Conservation (phyloP, 2,797 vertebrate species). For the Sebastolobus alascanus region DNA sequence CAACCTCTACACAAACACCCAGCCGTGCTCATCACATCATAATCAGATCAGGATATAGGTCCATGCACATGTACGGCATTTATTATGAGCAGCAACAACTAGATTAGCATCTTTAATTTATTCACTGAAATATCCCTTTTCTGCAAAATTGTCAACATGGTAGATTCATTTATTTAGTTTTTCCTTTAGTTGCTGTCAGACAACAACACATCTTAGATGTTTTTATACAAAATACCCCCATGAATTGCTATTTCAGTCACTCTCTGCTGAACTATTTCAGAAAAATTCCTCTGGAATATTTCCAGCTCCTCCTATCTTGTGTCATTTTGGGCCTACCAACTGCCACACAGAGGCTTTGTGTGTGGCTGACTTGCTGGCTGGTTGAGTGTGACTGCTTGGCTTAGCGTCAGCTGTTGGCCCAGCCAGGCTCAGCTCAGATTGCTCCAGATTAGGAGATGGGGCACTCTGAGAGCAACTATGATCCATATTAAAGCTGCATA, state of each 20-base stretch:
- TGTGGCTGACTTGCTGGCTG: constrained; percentile 68
- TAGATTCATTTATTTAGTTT: not conserved
- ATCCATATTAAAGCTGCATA: constrained; percentile 97
- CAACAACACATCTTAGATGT: not conserved
- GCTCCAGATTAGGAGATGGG: constrained; percentile 92
- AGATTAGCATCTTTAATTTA: not conserved
- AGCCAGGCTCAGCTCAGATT: constrained; percentile 90
- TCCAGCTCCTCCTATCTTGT: not conserved
- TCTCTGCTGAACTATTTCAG: constrained; percentile 15
- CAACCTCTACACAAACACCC: constrained; percentile 14
- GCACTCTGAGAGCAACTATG: constrained; percentile 86
- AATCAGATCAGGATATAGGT: constrained; percentile 22
- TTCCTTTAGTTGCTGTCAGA: not conserved
- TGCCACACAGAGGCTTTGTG: constrained; percentile 55
- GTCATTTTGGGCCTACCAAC: constrained; percentile 34
- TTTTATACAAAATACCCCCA: not conserved
- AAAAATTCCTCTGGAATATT: constrained; percentile 9
- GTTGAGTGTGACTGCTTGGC: constrained; percentile 81
- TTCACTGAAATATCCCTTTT: not conserved
- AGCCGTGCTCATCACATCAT: constrained; percentile 13
- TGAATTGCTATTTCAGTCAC: not conserved
- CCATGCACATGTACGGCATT: not conserved
- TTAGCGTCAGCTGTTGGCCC: constrained; percentile 89
- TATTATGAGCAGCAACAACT: not conserved
- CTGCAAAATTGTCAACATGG: not conserved